A percentile compares a stretch with the other conserved stretches of the same genome.
Conservation (phyloP, 2,113 vertebrate species). For the Proteles cristata region DNA sequence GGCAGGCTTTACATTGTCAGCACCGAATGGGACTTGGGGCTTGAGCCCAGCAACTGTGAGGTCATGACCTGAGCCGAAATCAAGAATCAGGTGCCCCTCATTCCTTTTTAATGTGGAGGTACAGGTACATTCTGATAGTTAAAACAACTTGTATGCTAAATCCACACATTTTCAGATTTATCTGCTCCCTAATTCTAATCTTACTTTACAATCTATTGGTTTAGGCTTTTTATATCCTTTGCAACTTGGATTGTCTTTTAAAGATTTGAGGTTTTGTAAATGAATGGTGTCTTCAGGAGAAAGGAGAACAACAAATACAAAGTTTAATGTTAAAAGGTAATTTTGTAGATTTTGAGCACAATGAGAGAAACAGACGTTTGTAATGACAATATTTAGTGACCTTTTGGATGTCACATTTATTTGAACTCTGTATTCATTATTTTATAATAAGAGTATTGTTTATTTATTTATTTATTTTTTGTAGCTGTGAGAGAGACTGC, state of each 20-base stretch:
- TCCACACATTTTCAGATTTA: slow-evolving; percentile 27
- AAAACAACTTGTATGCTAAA: not conserved
- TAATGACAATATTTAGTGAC: slow-evolving; percentile 27
- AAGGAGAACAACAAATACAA: slow-evolving; percentile 8
- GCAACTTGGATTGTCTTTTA: slow-evolving; percentile 42
- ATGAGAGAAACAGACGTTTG: not conserved
- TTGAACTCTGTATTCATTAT: slow-evolving; percentile 40
- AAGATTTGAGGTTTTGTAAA: slow-evolving; percentile 5
- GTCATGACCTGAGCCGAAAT: no score
- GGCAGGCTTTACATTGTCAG: no score
- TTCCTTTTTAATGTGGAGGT: slow-evolving; percentile 26
- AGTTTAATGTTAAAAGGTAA: slow-evolving; percentile 49
- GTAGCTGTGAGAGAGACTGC: slow-evolving; percentile 32
- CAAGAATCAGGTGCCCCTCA: not conserved
- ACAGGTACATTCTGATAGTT: not conserved
- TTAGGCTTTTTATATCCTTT: slow-evolving; percentile 39
- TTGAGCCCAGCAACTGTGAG: no score
- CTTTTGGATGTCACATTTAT: slow-evolving; percentile 38
- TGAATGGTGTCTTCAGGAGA: slow-evolving; percentile 38
- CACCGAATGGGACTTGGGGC: no score
- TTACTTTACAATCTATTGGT: not conserved
- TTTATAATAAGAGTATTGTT: slow-evolving; percentile 42
- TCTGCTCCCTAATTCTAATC: slow-evolving; percentile 15
- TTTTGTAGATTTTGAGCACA: slow-evolving; percentile 40
- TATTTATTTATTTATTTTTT: not conserved